Conservation (phyloP, 2,888 invertebrate genomes). For the Heliothis peltigera region DNA sequence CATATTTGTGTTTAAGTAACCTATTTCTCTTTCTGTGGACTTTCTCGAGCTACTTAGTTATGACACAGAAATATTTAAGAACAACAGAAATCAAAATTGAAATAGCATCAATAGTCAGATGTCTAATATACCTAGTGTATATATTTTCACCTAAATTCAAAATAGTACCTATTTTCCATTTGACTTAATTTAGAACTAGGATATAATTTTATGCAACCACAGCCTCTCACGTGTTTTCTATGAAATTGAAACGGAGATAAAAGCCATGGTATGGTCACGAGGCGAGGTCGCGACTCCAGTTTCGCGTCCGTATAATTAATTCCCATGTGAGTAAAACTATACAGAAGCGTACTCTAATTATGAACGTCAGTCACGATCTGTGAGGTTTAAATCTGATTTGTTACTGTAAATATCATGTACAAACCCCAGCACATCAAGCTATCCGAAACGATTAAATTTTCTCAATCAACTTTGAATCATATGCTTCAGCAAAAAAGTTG, state of each 20-base stretch:
- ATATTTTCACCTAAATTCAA: too few species aligned
- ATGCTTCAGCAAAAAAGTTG: too few species aligned
- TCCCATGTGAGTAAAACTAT: slow-evolving; percentile 10
- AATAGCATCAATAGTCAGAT: too few species aligned
- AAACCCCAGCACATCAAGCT: too few species aligned
- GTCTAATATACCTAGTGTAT: too few species aligned
- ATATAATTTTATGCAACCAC: background rate
- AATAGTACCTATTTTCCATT: too few species aligned
- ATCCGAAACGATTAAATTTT: too few species aligned
- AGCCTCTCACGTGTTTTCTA: slow-evolving; percentile 5
- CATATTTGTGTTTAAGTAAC: too few species aligned
- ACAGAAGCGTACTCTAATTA: background rate
- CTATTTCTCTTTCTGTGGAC: background rate
- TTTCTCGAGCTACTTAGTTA: background rate
- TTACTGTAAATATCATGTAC: background rate
- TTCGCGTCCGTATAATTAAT: background rate
- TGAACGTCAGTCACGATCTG: slow-evolving; percentile 19
- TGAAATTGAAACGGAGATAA: background rate
- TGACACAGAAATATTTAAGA: too few species aligned
- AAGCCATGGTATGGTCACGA: background rate
- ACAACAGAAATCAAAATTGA: too few species aligned
- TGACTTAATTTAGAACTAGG: background rate
- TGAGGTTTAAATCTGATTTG: slow-evolving; percentile 14
- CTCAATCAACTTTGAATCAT: too few species aligned
- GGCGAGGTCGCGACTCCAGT: background rate